Percentiles rank a stretch among this genome's conserved stretches.
Evolutionary conservation across 2,888 invertebrate species (phyloP).

Genomic region (Synergus gifuensis): DNA sequence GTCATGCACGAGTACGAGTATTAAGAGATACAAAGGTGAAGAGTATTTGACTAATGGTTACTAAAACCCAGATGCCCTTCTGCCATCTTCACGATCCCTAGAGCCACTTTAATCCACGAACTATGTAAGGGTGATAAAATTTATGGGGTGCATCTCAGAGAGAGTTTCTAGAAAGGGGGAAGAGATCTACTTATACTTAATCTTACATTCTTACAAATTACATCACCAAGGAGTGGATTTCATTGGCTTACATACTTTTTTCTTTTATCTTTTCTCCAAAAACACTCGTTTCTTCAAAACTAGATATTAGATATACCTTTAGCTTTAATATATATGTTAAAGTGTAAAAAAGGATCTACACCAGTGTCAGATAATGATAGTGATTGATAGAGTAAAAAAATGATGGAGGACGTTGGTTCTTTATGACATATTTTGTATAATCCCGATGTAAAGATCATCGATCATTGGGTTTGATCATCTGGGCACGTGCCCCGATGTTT

Average conservation of each 20-base stretch:
- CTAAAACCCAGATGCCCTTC: neutral
- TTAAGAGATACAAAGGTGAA: constrained; percentile 1
- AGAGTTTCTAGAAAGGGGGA: constrained; percentile 8
- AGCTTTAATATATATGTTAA: too few species aligned
- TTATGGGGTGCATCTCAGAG: constrained; percentile 37
- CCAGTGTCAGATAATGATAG: too few species aligned
- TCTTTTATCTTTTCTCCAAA: neutral
- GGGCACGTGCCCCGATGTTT: constrained; percentile 39
- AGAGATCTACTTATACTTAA: constrained; percentile 14
- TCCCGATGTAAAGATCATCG: constrained; percentile 18
- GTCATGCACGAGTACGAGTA: neutral
- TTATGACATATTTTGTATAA: constrained; percentile 22
- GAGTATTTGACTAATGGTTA: constrained; percentile 17
- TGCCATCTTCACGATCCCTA: neutral
- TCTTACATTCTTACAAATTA: neutral
- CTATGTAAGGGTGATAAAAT: constrained; percentile 12
- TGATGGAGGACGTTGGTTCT: neutral
- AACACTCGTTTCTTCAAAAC: neutral
- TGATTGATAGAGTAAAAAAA: neutral
- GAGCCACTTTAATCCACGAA: constrained; percentile 20
- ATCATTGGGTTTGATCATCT: constrained; percentile 34
- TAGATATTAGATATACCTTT: neutral
- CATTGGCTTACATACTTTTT: constrained; percentile 5
- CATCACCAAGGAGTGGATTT: neutral
- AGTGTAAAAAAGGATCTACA: too few species aligned